Conservation (phyloP, 2,113 vertebrate genomes). For the Oreotrochilus melanogaster region DNA sequence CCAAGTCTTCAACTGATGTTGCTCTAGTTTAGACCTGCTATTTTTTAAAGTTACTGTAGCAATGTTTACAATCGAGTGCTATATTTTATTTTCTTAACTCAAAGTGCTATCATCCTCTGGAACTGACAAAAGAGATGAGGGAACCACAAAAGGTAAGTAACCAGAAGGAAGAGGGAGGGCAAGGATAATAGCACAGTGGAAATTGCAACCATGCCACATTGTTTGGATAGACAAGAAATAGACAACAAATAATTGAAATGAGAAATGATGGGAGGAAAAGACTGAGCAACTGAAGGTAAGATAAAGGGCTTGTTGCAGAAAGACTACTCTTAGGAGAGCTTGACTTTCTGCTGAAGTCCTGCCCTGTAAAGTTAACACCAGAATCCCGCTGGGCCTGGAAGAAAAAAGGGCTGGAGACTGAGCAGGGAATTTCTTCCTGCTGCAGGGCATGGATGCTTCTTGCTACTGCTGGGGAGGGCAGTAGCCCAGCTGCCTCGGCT, state of each 20-base stretch:
- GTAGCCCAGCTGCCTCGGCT: not conserved
- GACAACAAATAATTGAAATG: not conserved
- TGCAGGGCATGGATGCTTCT: not conserved
- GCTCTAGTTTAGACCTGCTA: not conserved
- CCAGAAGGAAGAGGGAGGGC: not conserved
- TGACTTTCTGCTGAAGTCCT: not conserved
- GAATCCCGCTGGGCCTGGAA: conserved; percentile 14
- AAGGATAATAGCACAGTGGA: not conserved
- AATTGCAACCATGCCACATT: not conserved
- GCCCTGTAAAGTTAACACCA: not conserved
- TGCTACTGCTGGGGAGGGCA: not conserved
- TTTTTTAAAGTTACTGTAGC: fast-evolving
- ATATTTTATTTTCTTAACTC: not conserved
- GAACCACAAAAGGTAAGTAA: not conserved
- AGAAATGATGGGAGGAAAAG: not conserved
- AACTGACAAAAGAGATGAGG: not conserved
- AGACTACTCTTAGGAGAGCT: not conserved
- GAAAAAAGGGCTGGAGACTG: not conserved
- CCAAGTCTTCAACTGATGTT: not conserved
- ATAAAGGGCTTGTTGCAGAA: not conserved
- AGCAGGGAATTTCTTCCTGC: conserved; percentile 5
- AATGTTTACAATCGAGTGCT: fast-evolving
- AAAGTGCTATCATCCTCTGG: not conserved
- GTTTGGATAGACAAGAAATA: fast-evolving
- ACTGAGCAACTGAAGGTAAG: not conserved